These are phyloP conservation scores for Sardina pilchardus DNA, from an alignment of 2,113 vertebrate species.

Conservation along the genomic window DNA sequence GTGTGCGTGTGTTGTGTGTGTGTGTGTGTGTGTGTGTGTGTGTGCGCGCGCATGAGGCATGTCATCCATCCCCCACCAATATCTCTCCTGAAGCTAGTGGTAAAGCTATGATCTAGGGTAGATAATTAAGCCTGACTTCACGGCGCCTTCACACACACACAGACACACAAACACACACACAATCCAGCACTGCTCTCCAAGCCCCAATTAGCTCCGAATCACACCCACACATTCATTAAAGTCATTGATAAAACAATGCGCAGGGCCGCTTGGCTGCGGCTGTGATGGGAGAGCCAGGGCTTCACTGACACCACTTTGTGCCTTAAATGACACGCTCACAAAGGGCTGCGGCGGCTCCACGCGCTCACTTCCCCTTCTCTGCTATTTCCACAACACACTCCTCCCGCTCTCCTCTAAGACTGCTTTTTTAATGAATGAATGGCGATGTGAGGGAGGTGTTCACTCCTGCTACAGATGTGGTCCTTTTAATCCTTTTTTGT, in stretches of 20 bases:
- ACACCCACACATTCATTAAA: constrained; percentile 49
- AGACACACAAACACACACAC: not conserved
- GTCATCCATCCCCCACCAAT: not conserved
- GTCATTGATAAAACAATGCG: constrained; percentile 34
- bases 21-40: not conserved
- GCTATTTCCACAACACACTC: not conserved
- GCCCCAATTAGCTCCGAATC: constrained; percentile 50
- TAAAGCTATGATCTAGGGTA: not conserved
- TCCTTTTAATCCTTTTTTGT: not conserved
- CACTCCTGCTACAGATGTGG: not conserved
- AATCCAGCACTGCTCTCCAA: constrained; percentile 23
- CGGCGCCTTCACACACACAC: not conserved
- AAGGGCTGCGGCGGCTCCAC: not conserved
- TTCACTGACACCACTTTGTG: constrained; percentile 6
- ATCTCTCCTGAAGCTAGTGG: not conserved
- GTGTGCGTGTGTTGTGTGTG: not conserved
- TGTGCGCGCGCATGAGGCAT: not conserved
- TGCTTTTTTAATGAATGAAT: not conserved
- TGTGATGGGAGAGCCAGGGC: not conserved
- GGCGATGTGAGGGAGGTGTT: not conserved
- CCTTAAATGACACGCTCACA: constrained; percentile 4
- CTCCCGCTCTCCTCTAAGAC: not conserved
- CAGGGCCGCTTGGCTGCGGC: not conserved
- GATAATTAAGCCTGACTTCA: constrained; percentile 27
- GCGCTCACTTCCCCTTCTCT: not conserved